These are phyloP conservation scores for Xiphophorus hellerii DNA, from an alignment of 2,113 vertebrate species.

Conservation along the genomic window DNA sequence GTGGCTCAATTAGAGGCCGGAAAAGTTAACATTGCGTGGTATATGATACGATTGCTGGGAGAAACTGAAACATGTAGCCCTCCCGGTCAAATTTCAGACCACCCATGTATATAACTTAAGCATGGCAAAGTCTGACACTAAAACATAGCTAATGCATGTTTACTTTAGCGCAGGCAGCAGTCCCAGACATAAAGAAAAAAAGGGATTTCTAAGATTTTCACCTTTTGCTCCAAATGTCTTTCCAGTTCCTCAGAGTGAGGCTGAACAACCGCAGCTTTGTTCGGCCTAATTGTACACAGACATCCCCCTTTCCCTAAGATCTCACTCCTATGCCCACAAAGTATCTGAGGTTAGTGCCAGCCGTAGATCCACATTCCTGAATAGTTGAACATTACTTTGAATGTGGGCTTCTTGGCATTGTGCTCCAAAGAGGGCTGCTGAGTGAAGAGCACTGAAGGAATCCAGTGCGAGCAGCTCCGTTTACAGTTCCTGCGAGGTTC, in stretches of 20 bases:
- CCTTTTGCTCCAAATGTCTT: slow-evolving; percentile 45
- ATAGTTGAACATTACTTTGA: slow-evolving; percentile 60
- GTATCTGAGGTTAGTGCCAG: slow-evolving; percentile 54
- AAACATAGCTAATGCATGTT: slow-evolving; percentile 7
- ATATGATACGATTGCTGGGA: slow-evolving; percentile 45
- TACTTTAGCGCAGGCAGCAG: not conserved
- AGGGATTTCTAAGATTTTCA: slow-evolving; percentile 26
- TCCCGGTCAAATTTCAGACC: slow-evolving; percentile 47
- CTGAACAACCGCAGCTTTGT: slow-evolving; percentile 78
- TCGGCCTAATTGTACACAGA: slow-evolving; percentile 75
- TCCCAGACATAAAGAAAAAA: slow-evolving; percentile 1
- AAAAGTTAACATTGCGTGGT: slow-evolving; percentile 44
- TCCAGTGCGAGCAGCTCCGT: slow-evolving; percentile 63
- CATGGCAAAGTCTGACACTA: slow-evolving; percentile 16
- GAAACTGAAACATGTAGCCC: slow-evolving; percentile 40
- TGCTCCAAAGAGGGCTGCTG: slow-evolving; percentile 61
- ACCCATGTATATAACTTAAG: slow-evolving; percentile 35
- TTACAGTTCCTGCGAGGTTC: slow-evolving; percentile 55
- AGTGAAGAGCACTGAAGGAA: slow-evolving; percentile 71
- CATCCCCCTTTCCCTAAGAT: slow-evolving; percentile 66
- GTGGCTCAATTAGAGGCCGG: slow-evolving; percentile 53
- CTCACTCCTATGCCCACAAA: slow-evolving; percentile 64
- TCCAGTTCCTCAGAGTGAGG: slow-evolving; percentile 36
- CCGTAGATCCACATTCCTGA: slow-evolving; percentile 67
- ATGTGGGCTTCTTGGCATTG: slow-evolving; percentile 70